Evolutionary conservation across 1,140 invertebrate genomes (phyloP).

Genomic region (Hylyphantes graminicola): DNA sequence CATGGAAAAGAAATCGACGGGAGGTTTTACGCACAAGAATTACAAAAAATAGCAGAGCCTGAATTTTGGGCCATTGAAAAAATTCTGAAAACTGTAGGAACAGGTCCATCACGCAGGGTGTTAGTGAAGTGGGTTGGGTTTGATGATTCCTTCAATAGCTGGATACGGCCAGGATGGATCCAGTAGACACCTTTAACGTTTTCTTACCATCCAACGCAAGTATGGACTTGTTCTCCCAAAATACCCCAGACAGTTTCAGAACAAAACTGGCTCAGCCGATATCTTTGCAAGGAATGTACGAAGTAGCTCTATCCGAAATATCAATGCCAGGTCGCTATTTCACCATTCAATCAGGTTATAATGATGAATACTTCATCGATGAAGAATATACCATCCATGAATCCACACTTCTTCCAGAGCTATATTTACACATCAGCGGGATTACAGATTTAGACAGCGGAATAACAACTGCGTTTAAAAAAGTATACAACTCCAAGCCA

Average conservation of each 20-base stretch:
- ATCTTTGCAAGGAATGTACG: too few relatives aligned
- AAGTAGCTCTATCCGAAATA: too few relatives aligned
- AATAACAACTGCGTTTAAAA: too few relatives aligned
- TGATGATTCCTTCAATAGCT: slow-evolving; percentile 2
- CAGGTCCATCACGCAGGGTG: not conserved
- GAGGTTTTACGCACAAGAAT: not conserved
- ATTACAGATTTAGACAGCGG: too few relatives aligned
- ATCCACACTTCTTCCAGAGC: too few relatives aligned
- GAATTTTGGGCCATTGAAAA: slow-evolving; percentile 14
- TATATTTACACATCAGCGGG: too few relatives aligned
- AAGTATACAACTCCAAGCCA: too few relatives aligned
- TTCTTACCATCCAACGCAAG: slow-evolving; percentile 9
- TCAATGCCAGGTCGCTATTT: too few relatives aligned
- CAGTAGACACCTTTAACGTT: slow-evolving; percentile 25
- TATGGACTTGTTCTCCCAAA: not conserved
- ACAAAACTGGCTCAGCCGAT: slow-evolving; percentile 5
- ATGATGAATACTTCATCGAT: too few relatives aligned
- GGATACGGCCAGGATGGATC: slow-evolving; percentile 11
- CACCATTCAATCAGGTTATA: too few relatives aligned
- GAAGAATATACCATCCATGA: too few relatives aligned
- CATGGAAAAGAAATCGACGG: not conserved
- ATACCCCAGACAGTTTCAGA: not conserved
- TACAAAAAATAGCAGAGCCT: not conserved
- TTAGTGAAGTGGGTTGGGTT: slow-evolving; percentile 31
- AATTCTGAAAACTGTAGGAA: not conserved